Evolutionary conservation across 2,113 vertebrate species (phyloP).

Genomic region (Archocentrus centrarchus): DNA sequence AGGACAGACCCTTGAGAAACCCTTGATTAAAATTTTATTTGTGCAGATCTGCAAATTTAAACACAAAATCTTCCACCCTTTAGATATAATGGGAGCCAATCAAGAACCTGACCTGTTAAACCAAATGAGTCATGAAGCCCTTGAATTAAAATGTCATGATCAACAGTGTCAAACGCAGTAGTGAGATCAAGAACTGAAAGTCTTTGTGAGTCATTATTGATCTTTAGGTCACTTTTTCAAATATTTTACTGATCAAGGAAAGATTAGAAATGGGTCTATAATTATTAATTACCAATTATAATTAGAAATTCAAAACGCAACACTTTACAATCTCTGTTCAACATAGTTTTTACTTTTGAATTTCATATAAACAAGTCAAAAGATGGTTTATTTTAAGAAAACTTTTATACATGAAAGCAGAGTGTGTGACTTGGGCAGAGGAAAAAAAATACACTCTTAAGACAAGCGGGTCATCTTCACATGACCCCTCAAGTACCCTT

Average conservation of each 20-base stretch:
- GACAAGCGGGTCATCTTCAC: slow-evolving; percentile 4
- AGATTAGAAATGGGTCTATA: no score
- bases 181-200: no score
- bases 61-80: background rate
- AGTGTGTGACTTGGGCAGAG: background rate
- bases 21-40: no score
- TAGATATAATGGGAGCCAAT: background rate
- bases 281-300: no score
- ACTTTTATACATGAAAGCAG: background rate
- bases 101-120: background rate
- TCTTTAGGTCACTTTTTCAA: background rate
- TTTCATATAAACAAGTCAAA: background rate
- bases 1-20: background rate
- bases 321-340: background rate
- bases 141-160: background rate
- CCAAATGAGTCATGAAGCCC: background rate
- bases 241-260: no score
- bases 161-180: no score
- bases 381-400: slow-evolving; percentile 6
- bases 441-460: background rate
- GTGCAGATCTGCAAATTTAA: no score
- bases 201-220: background rate
- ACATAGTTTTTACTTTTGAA: background rate
- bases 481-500: background rate
- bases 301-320: background rate